Conservation (phyloP, 2,113 vertebrate species). For the Psilopogon haemacephalus region DNA sequence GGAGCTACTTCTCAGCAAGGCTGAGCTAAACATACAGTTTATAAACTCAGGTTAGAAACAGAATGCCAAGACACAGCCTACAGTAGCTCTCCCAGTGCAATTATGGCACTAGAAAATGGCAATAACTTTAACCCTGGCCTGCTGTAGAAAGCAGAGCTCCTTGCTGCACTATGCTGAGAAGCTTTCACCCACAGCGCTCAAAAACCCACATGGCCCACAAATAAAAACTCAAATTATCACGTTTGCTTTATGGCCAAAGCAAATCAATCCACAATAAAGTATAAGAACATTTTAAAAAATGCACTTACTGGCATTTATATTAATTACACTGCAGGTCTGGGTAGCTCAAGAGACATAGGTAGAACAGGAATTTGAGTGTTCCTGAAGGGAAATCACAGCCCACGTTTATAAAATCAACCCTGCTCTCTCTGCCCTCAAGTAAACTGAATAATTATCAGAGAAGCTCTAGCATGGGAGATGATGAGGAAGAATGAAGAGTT, state of each 20-base stretch:
- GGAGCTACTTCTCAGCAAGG: neutral
- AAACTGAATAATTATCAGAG: neutral
- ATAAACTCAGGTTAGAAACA: neutral
- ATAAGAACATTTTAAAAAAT: neutral
- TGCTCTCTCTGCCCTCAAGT: neutral
- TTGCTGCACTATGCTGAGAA: neutral
- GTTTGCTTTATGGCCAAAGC: neutral
- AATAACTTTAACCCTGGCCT: neutral
- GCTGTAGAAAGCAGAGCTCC: neutral
- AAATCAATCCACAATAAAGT: conserved; percentile 29
- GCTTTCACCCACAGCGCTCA: neutral
- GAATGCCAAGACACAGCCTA: neutral
- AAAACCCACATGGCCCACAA: neutral
- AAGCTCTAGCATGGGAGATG: neutral
- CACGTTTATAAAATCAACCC: neutral
- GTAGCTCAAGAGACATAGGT: neutral
- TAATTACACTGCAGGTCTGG: neutral
- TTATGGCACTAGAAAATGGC: neutral
- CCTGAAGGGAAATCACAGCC: neutral
- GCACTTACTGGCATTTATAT: neutral
- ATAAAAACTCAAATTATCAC: neutral
- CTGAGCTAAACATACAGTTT: neutral
- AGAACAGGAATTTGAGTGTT: neutral
- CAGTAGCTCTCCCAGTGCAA: neutral
- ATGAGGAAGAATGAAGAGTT: neutral